Evolutionary conservation across 2,888 invertebrate species (phyloP).

Genomic region (Oscheius onirici): DNA sequence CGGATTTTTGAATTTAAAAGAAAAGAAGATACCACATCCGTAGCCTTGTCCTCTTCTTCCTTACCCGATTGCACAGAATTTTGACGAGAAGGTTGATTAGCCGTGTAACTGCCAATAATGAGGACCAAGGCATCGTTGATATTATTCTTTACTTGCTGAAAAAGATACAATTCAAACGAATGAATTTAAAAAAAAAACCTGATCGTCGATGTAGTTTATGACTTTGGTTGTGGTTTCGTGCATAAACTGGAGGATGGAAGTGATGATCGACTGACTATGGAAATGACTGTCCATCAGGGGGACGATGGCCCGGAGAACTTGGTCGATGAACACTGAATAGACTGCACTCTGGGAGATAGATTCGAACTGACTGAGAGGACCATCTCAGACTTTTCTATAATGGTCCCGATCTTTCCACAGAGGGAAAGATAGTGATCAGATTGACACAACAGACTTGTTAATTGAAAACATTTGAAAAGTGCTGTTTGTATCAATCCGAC

Average conservation of each 20-base stretch:
- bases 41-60: conserved; percentile 43
- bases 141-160: conserved; percentile 43
- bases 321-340: too few species aligned
- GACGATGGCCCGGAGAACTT: conserved; percentile 5
- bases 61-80: conserved; percentile 33
- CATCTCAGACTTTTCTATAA: background rate
- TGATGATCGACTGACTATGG: conserved; percentile 54
- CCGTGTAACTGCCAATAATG: conserved; percentile 48
- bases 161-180: too few species aligned
- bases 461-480: too few species aligned
- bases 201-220: conserved; percentile 53
- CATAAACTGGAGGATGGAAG: conserved; percentile 60
- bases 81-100: conserved; percentile 45
- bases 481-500: background rate
- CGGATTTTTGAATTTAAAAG: background rate
- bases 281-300: conserved; percentile 45
- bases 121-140: conserved; percentile 44
- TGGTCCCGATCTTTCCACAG: too few species aligned
- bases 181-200: conserved; percentile 32
- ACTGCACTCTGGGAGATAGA: too few species aligned
- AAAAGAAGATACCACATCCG: conserved; percentile 42
- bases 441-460: background rate
- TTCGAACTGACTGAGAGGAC: background rate
- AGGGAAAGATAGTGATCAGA: background rate
- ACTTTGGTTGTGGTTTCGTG: conserved; percentile 59